Percentiles rank a stretch among this genome's conserved stretches.
These are phyloP conservation scores for Solea solea DNA, from an alignment of 2,113 vertebrate species.

Conservation along the genomic window DNA sequence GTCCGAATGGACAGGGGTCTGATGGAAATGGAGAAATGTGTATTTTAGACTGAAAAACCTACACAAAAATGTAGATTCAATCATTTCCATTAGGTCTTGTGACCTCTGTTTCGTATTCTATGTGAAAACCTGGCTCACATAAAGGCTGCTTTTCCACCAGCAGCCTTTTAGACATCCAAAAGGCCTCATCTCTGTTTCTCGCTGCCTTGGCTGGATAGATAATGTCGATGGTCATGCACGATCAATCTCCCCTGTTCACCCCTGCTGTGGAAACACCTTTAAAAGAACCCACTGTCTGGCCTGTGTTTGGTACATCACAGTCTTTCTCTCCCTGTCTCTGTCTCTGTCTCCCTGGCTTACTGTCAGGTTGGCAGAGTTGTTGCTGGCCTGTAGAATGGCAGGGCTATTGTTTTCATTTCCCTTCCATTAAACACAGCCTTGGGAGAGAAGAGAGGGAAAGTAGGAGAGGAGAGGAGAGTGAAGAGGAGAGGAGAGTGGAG, in stretches of 20 bases:
- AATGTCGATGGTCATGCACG: conserved; percentile 29
- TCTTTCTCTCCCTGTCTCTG: conserved; percentile 22
- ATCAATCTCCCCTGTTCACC: conserved; percentile 17
- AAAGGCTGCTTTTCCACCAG: conserved; percentile 24
- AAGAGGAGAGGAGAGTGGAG: conserved; percentile 44
- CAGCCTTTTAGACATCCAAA: neutral
- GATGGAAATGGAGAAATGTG: neutral
- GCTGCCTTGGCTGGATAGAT: conserved; percentile 15
- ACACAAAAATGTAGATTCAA: conserved; percentile 30
- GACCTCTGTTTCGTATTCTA: neutral
- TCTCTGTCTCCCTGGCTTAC: conserved; percentile 43
- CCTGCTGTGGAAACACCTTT: conserved; percentile 16
- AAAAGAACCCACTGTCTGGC: conserved; percentile 25
- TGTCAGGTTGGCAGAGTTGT: conserved; percentile 61
- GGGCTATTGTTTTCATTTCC: conserved; percentile 78
- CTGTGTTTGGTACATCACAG: conserved; percentile 31
- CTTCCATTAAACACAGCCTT: conserved; percentile 70
- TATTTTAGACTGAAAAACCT: too few species aligned
- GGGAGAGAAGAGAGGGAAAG: conserved; percentile 57
- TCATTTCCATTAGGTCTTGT: conserved; percentile 7
- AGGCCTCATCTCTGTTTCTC: conserved; percentile 9
- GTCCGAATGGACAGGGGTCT: conserved; percentile 4
- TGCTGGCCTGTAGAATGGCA: conserved; percentile 60
- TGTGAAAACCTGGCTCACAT: conserved; percentile 6
- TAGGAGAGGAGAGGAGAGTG: conserved; percentile 38